Base-by-base conservation (phyloP, 1,140 invertebrate species). In the Ctenoplectra terminalis region DNA sequence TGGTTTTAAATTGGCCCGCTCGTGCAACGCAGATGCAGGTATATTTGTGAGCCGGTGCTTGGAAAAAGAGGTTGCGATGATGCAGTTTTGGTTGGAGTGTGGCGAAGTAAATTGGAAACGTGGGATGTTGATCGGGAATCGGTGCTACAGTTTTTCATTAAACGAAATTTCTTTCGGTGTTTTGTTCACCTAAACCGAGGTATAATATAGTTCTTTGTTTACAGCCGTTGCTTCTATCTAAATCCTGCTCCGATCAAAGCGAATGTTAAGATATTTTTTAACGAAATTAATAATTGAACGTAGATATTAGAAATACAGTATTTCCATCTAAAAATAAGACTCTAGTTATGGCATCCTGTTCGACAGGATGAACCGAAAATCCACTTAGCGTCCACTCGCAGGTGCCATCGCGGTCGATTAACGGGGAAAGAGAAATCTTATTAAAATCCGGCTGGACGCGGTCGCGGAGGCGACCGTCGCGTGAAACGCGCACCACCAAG, bases 381-480 rank as follows among this genome's bases (percentile, higher is more conserved):
- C 75, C 83, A 85, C 73, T 78, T 85, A 82, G 52, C 23, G n/a
- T 23, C 61, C 61, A 26, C 37, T 64, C 61, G 37, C 34, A 40
- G n/a, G n/a, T n/a, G 61, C 83, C 78, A 86, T 81, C 79, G 64
- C 31, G 67, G 56, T 60, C 75, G 84, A 89, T 90, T 89, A 87
- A 83, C 87, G 63, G 63, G 73, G 52, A 66, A 64, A 66, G 81
- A 87, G 87, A 84, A 89, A 88, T 90, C 87, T 89, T 88, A 88
- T 89, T 90, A 90, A 89, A 90, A 89, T 87, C 78, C 63, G 31
- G 58, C 43, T 17, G 60, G 77, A 54, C 56, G 29, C 29, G 20
- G 17, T 15, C 17, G 17, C 31, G 34, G 34, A 0, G 34, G 11
- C 3, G 20, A 31, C 26, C 37, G 29, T 40, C 56, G 86, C 54